Evolutionary conservation across 2,888 invertebrate species (phyloP).

Genomic region (Rhodophaea formosa): DNA sequence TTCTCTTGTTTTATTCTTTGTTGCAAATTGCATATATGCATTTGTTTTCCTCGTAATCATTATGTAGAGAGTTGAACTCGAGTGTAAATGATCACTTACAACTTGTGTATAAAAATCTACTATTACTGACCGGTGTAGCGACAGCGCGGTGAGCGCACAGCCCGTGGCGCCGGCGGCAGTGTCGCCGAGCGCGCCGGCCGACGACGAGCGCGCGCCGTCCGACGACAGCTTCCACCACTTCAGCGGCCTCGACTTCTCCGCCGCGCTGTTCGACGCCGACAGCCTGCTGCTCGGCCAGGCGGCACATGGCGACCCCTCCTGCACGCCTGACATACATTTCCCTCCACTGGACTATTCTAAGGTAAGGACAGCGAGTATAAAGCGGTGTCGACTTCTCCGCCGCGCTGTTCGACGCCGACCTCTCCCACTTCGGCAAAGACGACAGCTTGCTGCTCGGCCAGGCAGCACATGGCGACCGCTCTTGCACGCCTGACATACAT

Average conservation of each 20-base stretch:
- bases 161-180: no score
- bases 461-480: slow-evolving; percentile 29
- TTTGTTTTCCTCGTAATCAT: no score
- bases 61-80: no score
- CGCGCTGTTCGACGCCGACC: slow-evolving; percentile 52
- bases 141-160: no score
- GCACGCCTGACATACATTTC: background rate
- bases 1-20: no score
- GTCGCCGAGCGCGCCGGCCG: slow-evolving; percentile 36
- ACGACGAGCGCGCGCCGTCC: slow-evolving; percentile 53
- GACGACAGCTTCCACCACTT: slow-evolving; percentile 64
- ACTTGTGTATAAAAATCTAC: no score
- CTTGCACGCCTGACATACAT: background rate
- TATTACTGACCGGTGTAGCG: no score
- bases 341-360: background rate
- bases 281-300: slow-evolving; percentile 53
- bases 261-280: slow-evolving; percentile 58
- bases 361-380: background rate
- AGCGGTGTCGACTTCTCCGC: no score
- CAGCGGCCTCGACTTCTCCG: slow-evolving; percentile 55
- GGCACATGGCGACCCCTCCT: slow-evolving; percentile 24
- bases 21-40: no score
- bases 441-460: slow-evolving; percentile 57
- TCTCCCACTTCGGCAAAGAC: slow-evolving; percentile 57
- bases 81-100: no score